Evolutionary conservation across 1,140 invertebrate species (phyloP).

Genomic region (Nasonia vitripennis): DNA sequence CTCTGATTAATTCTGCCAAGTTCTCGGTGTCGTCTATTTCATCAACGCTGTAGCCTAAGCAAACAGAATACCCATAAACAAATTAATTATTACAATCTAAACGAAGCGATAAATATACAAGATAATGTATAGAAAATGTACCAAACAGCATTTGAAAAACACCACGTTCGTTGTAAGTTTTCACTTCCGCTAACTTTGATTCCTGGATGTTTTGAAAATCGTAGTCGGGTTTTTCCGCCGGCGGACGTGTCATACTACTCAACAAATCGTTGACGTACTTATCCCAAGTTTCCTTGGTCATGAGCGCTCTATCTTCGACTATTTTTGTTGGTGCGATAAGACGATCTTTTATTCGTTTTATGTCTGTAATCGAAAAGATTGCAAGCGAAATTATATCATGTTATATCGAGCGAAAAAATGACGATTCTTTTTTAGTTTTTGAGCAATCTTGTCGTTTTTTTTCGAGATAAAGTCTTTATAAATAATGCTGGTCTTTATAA

Average conservation of each 20-base stretch:
- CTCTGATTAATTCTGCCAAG: slow-evolving; percentile 23
- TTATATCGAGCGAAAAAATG: not conserved
- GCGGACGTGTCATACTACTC: not conserved
- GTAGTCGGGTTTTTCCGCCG: slow-evolving; percentile 10
- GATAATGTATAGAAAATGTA: slow-evolving; percentile 31
- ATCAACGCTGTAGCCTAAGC: slow-evolving; percentile 42
- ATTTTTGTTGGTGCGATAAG: slow-evolving; percentile 44
- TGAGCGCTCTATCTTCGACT: slow-evolving; percentile 48
- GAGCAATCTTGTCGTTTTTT: too few relatives aligned
- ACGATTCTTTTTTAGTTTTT: not conserved
- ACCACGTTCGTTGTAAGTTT: slow-evolving; percentile 47
- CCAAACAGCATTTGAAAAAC: slow-evolving; percentile 54
- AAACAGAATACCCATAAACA: not conserved
- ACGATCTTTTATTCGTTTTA: slow-evolving; percentile 53
- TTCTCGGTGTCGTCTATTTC: slow-evolving; percentile 28
- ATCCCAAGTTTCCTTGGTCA: slow-evolving; percentile 56
- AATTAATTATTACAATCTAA: not conserved
- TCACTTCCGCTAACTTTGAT: slow-evolving; percentile 36
- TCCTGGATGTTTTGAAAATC: slow-evolving; percentile 44
- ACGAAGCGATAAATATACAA: not conserved
- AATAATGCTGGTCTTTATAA: too few relatives aligned
- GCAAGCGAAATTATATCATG: not conserved
- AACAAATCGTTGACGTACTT: slow-evolving; percentile 56
- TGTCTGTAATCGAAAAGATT: slow-evolving; percentile 52
- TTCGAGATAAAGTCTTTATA: too few relatives aligned